A percentile compares a stretch with the other conserved stretches of the same genome.
Conservation (phyloP, 2,797 vertebrate genomes). For the Xiphorhynchus erythropygius region DNA sequence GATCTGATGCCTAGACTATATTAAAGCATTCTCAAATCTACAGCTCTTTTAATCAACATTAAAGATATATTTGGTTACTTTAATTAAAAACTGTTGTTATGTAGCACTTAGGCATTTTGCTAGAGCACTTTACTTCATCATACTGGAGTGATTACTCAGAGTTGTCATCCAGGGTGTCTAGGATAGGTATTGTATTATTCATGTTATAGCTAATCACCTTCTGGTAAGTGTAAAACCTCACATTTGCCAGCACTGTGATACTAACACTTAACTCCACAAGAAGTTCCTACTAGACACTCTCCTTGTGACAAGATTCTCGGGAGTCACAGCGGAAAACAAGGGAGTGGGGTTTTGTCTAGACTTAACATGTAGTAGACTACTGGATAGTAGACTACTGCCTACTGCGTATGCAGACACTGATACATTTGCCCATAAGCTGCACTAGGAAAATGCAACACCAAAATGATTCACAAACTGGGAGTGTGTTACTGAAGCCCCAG, state of each 20-base stretch:
- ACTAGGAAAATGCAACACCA: neutral
- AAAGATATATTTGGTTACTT: constrained; percentile 18
- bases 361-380: neutral
- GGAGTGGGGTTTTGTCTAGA: neutral
- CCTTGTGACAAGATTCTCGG: neutral
- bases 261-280: neutral
- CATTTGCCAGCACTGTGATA: neutral
- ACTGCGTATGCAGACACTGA: neutral
- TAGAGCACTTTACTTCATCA: neutral
- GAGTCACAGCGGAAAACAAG: neutral
- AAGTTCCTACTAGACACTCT: neutral
- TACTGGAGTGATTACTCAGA: neutral
- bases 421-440: neutral
- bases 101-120: neutral
- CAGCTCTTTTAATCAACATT: constrained; percentile 43
- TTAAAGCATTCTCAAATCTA: neutral
- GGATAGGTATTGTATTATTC: constrained; percentile 26
- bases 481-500: neutral
- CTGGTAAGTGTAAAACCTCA: neutral
- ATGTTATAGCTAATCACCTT: constrained; percentile 19
- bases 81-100: constrained; percentile 33
- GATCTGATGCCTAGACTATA: neutral
- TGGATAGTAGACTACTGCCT: neutral
- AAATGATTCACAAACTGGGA: neutral
- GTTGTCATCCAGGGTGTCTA: neutral